phyloP scores from a whole-genome alignment of 1,140 invertebrate species.

The Neotoxoptera formosana region DNA sequence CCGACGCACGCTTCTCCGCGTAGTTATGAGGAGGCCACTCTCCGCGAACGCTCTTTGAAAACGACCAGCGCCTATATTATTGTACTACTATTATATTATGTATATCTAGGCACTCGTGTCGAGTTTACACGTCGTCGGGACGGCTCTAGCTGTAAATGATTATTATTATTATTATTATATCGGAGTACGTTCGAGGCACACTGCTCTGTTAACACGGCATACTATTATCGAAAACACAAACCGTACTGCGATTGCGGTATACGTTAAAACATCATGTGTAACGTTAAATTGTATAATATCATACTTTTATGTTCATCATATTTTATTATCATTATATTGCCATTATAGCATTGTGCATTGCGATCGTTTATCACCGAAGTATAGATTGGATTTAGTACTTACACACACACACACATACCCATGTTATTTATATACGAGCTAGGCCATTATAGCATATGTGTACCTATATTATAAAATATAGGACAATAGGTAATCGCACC shows the following conservation, averaged over 20 bases:
- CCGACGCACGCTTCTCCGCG: neutral
- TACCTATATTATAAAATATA: neutral
- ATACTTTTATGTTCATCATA: too few relatives aligned
- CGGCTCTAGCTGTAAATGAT: neutral
- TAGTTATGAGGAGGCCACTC: neutral
- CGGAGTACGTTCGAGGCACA: neutral
- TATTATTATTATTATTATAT: too few relatives aligned
- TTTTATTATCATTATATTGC: too few relatives aligned
- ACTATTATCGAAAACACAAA: neutral
- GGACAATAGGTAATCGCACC: neutral
- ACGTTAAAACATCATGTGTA: neutral
- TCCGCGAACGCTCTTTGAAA: neutral
- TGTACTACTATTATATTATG: neutral
- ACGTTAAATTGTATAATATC: neutral
- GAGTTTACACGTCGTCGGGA: neutral
- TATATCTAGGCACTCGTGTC: neutral
- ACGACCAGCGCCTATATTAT: neutral
- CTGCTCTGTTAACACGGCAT: neutral
- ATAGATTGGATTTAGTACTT: neutral
- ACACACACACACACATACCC: too few relatives aligned
- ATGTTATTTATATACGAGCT: too few relatives aligned
- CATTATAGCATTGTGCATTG: neutral
- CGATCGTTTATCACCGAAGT: neutral
- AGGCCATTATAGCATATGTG: too few relatives aligned
- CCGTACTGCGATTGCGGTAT: neutral